Base-by-base conservation (phyloP, 2,797 vertebrate species). In the Danio choprae region DNA sequence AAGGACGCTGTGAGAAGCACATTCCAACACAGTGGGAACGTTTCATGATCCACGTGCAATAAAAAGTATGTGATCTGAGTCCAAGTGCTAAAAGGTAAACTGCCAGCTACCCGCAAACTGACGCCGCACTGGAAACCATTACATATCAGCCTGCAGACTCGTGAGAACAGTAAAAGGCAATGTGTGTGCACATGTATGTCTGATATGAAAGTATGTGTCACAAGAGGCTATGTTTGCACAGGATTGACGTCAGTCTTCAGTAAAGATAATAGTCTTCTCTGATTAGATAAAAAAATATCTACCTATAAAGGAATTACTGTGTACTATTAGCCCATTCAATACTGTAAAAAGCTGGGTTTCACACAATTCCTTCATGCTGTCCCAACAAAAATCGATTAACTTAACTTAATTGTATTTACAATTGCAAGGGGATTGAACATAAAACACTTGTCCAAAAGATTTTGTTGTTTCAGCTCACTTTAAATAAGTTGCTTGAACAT, bases 11-110 rank as follows among this genome's bases (percentile, higher is more conserved):
- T 86, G 77, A 69, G 74, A 86, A 82, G 73, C 84, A 85, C 89
- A 92, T 92, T 92, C 89, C 90, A 84, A 59, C 88, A 84, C 86
- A 72, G 90, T 87, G 86, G 86, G 89, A 87, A 87, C 90, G 91
- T 90, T 86, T 91, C 86, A 92, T 73, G 81, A 88, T 87, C 86
- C 83, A 86, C 86, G 84, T 85, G 78, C 84, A 86, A 85, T 88
- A 88, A 89, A 87, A 85, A 82, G 58, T 77, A 86, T 89, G 84
- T 92, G 90, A 92, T 91, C 84, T 90, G 79, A 77, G 73, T 88
- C 87, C 91, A 92, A 91, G 84, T 77, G 87, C 89, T 89, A 74
- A 84, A 87, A 89, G 89, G 87, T 91, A 89, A 91, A 90, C 83
- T 87, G 86, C 83, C 86, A 84, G 83, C 79, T 88, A 86, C 77